Conservation (phyloP, 1,140 invertebrate genomes). For the Drosophila pruinosa region DNA sequence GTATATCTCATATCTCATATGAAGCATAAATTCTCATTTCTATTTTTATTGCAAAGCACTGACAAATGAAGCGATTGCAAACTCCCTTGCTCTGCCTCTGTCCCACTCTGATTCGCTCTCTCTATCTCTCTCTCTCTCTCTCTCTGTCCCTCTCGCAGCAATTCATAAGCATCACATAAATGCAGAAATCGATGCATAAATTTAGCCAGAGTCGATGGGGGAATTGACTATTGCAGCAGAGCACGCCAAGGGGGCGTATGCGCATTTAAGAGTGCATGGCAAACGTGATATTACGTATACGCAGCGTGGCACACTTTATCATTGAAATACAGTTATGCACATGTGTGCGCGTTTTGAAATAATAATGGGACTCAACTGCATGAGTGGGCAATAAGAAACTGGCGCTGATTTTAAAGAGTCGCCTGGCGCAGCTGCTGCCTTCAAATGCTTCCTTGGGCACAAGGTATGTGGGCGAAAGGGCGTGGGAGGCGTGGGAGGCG, state of each 20-base stretch:
- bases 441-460: slow-evolving; percentile 18
- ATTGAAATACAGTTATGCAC: slow-evolving; percentile 36
- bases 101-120: neutral
- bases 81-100: neutral
- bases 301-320: slow-evolving; percentile 56
- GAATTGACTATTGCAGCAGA: neutral
- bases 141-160: neutral
- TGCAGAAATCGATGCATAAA: slow-evolving; percentile 71
- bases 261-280: slow-evolving; percentile 51
- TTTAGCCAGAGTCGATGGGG: slow-evolving; percentile 18
- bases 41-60: slow-evolving; percentile 6
- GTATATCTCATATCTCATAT: neutral
- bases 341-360: slow-evolving; percentile 46
- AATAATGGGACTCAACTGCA: slow-evolving; percentile 62
- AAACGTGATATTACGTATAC: slow-evolving; percentile 73
- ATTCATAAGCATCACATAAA: slow-evolving; percentile 49
- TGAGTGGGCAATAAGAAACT: slow-evolving; percentile 53
- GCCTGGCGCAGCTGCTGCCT: slow-evolving; percentile 37
- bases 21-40: neutral
- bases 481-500: neutral
- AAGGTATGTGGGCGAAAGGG: neutral
- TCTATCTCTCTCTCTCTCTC: neutral
- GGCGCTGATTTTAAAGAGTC: slow-evolving; percentile 49
- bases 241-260: slow-evolving; percentile 13
- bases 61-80: slow-evolving; percentile 9